phyloP scores from a whole-genome alignment of 2,113 vertebrate species.

The Anoura caudifer region DNA sequence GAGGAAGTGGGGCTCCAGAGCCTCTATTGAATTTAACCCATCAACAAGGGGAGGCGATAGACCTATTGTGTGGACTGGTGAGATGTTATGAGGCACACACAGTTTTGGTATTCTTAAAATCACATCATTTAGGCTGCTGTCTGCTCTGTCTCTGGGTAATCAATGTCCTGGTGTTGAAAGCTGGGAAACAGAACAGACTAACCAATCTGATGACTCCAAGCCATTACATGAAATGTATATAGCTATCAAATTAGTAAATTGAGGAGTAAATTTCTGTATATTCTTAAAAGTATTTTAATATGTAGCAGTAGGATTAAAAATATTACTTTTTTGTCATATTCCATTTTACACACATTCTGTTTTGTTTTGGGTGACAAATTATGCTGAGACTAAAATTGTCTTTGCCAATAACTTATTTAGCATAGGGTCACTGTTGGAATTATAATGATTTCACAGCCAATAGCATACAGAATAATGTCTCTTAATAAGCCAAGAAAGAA shows the following conservation, averaged over 20 bases:
- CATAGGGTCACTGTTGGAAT: background rate
- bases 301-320: background rate
- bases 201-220: background rate
- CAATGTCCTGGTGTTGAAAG: background rate
- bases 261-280: background rate
- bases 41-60: background rate
- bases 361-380: background rate
- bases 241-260: background rate
- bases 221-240: background rate
- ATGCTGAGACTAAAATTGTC: background rate
- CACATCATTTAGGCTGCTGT: background rate
- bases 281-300: background rate
- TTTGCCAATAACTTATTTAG: background rate
- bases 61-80: background rate
- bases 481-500: background rate
- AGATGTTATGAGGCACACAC: background rate
- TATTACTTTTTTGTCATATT: background rate
- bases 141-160: background rate
- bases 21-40: background rate
- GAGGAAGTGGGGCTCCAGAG: background rate
- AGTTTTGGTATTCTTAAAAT: background rate
- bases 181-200: background rate
- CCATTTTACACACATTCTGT: background rate
- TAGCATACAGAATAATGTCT: background rate
- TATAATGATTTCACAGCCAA: background rate